phyloP scores from a whole-genome alignment of 2,888 invertebrate species.

The Aleiodes leptofemur region DNA sequence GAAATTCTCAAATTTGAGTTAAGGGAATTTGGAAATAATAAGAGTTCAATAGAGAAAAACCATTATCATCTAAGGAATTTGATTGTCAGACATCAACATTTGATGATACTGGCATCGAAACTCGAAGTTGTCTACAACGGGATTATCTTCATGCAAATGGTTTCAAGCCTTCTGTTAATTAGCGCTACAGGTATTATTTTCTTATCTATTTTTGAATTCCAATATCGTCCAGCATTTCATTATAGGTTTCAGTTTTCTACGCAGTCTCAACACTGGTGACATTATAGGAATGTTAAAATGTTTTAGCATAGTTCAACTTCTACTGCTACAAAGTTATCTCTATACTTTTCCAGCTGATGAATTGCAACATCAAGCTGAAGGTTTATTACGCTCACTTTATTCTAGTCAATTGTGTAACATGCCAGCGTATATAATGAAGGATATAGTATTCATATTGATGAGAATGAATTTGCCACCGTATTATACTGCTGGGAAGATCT shows the following conservation, averaged over 20 bases:
- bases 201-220: not conserved
- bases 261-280: constrained; percentile 52
- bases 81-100: constrained; percentile 53
- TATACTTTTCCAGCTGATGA: constrained; percentile 60
- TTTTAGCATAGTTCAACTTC: constrained; percentile 50
- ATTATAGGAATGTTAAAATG: constrained; percentile 53
- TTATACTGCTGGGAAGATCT: constrained; percentile 58
- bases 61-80: constrained; percentile 46
- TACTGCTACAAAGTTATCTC: constrained; percentile 59
- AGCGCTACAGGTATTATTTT: constrained; percentile 53
- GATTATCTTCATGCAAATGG: constrained; percentile 57
- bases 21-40: constrained; percentile 43
- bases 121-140: constrained; percentile 55
- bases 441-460: constrained; percentile 60
- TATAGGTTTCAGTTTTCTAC: constrained; percentile 59
- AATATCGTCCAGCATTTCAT: constrained; percentile 11
- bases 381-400: constrained; percentile 56
- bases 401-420: constrained; percentile 60
- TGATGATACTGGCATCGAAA: constrained; percentile 51
- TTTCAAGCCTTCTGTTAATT: constrained; percentile 54
- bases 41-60: constrained; percentile 26
- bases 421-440: constrained; percentile 54
- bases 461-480: constrained; percentile 57
- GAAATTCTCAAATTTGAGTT: constrained; percentile 59
- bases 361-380: constrained; percentile 57